Percentiles rank a stretch among this genome's conserved stretches.
Conservation (phyloP, 1,140 invertebrate species). For the Drosophila persimilis region DNA sequence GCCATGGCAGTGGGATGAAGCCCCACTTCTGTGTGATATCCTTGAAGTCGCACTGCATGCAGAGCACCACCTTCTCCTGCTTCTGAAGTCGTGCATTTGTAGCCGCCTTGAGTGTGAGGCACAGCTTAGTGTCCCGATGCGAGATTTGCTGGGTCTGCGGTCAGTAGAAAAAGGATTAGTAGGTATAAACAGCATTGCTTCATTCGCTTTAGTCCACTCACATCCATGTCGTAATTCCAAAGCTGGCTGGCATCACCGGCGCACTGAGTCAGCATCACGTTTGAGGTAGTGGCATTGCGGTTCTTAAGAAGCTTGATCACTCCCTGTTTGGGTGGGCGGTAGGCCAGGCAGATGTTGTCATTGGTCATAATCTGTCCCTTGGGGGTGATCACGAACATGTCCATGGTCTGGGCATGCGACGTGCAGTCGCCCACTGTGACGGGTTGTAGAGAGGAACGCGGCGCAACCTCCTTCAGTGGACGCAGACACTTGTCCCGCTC, state of each 20-base stretch:
- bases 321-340: constrained; percentile 62
- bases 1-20: constrained; percentile 79
- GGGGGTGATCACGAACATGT: constrained; percentile 90
- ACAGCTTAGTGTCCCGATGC: constrained; percentile 67
- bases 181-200: not conserved
- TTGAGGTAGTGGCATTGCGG: constrained; percentile 68
- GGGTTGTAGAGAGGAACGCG: constrained; percentile 82
- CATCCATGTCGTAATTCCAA: constrained; percentile 81
- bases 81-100: constrained; percentile 59
- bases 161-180: constrained; percentile 1
- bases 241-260: constrained; percentile 57
- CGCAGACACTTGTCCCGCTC: constrained; percentile 75
- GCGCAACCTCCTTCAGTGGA: constrained; percentile 59
- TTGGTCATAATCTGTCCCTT: constrained; percentile 84
- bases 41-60: constrained; percentile 69
- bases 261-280: constrained; percentile 72
- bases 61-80: constrained; percentile 72
- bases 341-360: constrained; percentile 78
- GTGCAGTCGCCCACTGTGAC: constrained; percentile 84
- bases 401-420: constrained; percentile 84
- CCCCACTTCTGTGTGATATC: constrained; percentile 82
- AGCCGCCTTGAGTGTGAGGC: constrained; percentile 73
- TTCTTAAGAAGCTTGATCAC: constrained; percentile 62
- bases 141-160: constrained; percentile 78
- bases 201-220: constrained; percentile 36